These are phyloP conservation scores for Lepus timidus DNA, from an alignment of 2,113 vertebrate genomes.

Conservation along the genomic window DNA sequence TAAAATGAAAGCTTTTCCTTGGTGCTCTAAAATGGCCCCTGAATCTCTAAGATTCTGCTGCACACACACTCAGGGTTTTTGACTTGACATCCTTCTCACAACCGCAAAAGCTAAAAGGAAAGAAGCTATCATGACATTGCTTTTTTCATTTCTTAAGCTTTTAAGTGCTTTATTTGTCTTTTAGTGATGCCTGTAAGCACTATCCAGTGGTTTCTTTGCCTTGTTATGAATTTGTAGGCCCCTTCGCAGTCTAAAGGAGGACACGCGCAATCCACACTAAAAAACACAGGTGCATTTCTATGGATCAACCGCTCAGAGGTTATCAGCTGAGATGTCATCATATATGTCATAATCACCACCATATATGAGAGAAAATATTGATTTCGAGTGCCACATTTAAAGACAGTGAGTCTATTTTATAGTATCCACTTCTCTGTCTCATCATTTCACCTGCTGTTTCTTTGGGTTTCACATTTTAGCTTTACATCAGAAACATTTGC, in stretches of 20 bases:
- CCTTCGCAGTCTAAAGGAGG: constrained; percentile 63
- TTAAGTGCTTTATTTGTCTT: background rate
- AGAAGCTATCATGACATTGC: background rate
- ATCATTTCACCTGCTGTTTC: constrained; percentile 1
- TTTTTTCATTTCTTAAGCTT: constrained; percentile 31
- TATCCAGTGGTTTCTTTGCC: background rate
- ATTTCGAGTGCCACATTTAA: constrained; percentile 75
- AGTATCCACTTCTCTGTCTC: background rate
- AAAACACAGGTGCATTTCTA: constrained; percentile 62
- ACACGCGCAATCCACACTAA: constrained; percentile 70
- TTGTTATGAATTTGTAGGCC: constrained; percentile 67
- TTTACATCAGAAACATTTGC: constrained; percentile 34
- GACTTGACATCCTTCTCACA: background rate
- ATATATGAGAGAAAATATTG: constrained; percentile 83
- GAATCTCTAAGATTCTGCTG: constrained; percentile 9
- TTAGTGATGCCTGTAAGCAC: constrained; percentile 64
- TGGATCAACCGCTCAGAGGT: constrained; percentile 9
- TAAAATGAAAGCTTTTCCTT: constrained; percentile 8
- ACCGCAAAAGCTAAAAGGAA: background rate
- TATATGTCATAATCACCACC: constrained; percentile 49
- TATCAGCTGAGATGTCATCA: constrained; percentile 59
- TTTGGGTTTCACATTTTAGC: constrained; percentile 43
- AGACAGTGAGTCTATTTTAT: constrained; percentile 38
- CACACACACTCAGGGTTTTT: background rate
- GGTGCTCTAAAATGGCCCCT: background rate